Evolutionary conservation across 2,113 vertebrate species (phyloP), one percentile per base, ranked within the genome.

Genomic region (Lampris incognitus): DNA sequence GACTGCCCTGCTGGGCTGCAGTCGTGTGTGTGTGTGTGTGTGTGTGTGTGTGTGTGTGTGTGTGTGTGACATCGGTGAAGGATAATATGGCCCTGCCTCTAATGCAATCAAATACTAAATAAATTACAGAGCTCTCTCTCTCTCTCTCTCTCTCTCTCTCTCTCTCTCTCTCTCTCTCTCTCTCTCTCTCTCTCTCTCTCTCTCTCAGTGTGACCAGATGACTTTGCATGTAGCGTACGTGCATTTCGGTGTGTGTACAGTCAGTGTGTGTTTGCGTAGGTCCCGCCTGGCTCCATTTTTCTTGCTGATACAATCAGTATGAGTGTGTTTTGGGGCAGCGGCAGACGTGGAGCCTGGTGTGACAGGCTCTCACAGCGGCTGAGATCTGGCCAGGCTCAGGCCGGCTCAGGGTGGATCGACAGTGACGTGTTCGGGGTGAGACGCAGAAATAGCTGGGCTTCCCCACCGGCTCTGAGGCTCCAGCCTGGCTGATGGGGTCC

Each of bases 91-190:
- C 88, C 82, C 82, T 56, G 65, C 78, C 56, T 40, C 77, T 90
- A 91, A 92, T 88, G 58, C 71, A 88, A 92, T 93, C 84, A 79
- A 61, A 66, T 81, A 84, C 87, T 91, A 91, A 92, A 86, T 86
- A 85, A 83, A 92, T 93, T 86, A 90, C 40, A 62, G 58, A 46
- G 44, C 44, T 48, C 46, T 44, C 48, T 59, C 55, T 54, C 58
- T 63, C 48, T 52, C 54, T 42, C 60, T 57, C 69, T 37, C 36
- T 54, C 42, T 58, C 39, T 80, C 54, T 56, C 54, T 1, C 54
- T 36, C 54, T 36, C 54, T 56, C 54, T 36, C 54, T 4, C 54
- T n/a, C 1, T 36, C 54, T 56, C 72, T 66, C 75, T 57, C 65
- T 78, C 57, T 46, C 54, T 56, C 54, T 36, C 54, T 36, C 54